Base-by-base conservation (phyloP, 2,797 vertebrate species). In the Protosalanx chinensis region DNA sequence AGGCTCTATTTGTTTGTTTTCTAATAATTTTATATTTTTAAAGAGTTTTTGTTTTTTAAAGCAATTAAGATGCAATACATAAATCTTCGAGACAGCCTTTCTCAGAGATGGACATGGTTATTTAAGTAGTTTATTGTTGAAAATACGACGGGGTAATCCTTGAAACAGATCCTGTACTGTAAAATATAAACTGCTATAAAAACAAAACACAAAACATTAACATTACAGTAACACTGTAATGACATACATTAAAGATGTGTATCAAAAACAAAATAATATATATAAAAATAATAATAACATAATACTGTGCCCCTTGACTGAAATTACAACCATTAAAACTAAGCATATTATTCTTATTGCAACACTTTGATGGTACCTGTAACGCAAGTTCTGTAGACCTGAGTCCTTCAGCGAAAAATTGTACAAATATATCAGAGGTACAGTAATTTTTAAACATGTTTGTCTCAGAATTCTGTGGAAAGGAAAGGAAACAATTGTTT, bases 21-120 rank as follows among this genome's bases (percentile, higher is more conserved):
- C 27, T 83, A 78, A 81, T 67, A 58, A 81, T 65, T 67, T 59
- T 74, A 81, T 85, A 78, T 85, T 82, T 87, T 86, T 87, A 71
- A 66, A 76, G 74, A 58, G 64, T 67, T 79, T 79, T 72, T 37
- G 32, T 79, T 70, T 84, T 87, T 79, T 85, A 83, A 89, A 87
- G 84, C 88, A 91, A 91, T 90, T 88, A 78, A 90, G 89, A 93
- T 94, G 93, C 92, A 94, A 94, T 93, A 94, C 80, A 7, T 84
- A 74, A 74, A 84, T 82, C 77, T 79, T 64, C 71, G 80, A 81
- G 76, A 84, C 74, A 87, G 86, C 85, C 84, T 88, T 87, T 88
- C 76, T 53, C 61, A 68, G 68, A 77, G 76, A 76, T 32, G 6
- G 81, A 87, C 84, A 79, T 86, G 84, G 87, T 85, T 85, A 86